Percentiles rank a stretch among this genome's conserved stretches.
phyloP scores from a whole-genome alignment of 2,113 vertebrate species.

The Paradisaea rubra region DNA sequence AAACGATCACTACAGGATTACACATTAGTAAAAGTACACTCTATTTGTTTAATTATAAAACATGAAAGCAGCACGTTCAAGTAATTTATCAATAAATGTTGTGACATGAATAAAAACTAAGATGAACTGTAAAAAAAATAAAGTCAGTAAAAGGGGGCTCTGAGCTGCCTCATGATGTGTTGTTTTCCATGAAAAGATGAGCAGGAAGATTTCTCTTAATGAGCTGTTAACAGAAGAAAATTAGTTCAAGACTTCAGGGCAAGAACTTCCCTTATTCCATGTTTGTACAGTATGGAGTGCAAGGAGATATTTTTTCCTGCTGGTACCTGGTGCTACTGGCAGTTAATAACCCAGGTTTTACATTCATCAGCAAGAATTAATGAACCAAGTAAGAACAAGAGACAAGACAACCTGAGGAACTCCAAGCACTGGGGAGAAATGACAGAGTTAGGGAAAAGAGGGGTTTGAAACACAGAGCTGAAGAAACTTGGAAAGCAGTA shows the following conservation, averaged over 20 bases:
- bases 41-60: neutral
- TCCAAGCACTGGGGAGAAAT: neutral
- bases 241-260: constrained; percentile 18
- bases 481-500: neutral
- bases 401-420: neutral
- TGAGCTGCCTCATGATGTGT: neutral
- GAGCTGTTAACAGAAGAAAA: constrained; percentile 19
- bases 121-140: neutral
- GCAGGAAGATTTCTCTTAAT: neutral
- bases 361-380: neutral
- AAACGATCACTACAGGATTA: neutral
- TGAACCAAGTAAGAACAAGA: neutral
- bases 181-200: neutral
- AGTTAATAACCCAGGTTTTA: neutral
- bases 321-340: neutral
- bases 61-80: neutral
- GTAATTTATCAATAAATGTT: neutral
- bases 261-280: neutral
- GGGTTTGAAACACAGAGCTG: neutral
- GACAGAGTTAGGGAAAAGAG: neutral
- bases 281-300: neutral
- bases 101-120: neutral
- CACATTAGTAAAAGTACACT: neutral
- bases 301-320: neutral
- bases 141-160: neutral